Evolutionary conservation across 2,888 invertebrate genomes (phyloP), one percentile per base, ranked within the genome.

Genomic region (Agrotis exclamationis): DNA sequence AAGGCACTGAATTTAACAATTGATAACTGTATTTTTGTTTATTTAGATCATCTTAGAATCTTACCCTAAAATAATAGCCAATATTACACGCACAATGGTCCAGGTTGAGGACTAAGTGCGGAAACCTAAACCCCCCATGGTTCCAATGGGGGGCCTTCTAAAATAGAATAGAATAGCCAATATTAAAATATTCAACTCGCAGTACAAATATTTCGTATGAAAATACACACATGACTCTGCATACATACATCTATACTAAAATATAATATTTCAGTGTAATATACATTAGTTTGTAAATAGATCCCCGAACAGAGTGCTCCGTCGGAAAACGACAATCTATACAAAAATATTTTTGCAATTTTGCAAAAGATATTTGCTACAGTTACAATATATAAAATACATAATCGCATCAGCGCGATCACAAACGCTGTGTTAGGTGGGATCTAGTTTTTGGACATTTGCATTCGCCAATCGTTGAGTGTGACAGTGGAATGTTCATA

Each of bases 161-260:
- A n/a, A n/a, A n/a, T n/a, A n/a, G n/a, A n/a, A n/a, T n/a, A n/a
- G n/a, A 95, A 95, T 95, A 95, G 95, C 96, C 95, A 94, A 95
- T 95, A 94, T 92, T 93, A 93, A 94, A 95, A 95, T 95, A 95
- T 93, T 93, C 85, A 92, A 90, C 87, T 93, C 83, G 91, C 91
- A 92, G 91, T 93, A 94, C 94, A 95, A 95, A 95, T 93, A 93
- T 92, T 91, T 93, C 89, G 90, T 96, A 95, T 92, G 94, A 96
- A 96, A 96, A 96, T 96, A 96, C 95, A 93, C 93, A 90, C 93
- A 90, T 92, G 92, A 92, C 93, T 95, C 94, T 94, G 93, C 93
- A 93, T 94, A 94, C 94, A 94, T 93, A 94, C 91, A 92, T 92
- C 92, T 94, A 94, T 93, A 93, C 92, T 94, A 94, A 93, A 94